These are phyloP conservation scores for Setipinna tenuifilis DNA, from an alignment of 2,797 vertebrate species.

Conservation along the genomic window DNA sequence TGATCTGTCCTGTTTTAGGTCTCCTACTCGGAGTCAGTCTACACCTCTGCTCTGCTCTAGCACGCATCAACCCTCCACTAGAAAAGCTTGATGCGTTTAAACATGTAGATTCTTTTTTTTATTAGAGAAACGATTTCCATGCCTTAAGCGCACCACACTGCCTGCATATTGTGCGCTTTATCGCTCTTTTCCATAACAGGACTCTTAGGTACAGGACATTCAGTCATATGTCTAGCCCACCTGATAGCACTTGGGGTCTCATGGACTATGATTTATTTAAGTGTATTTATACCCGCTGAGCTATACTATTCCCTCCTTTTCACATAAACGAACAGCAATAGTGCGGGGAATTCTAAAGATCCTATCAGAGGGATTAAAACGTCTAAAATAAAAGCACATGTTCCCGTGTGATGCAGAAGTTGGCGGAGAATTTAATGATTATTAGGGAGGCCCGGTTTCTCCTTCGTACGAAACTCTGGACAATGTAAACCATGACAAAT, in stretches of 20 bases:
- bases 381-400: conserved; percentile 48
- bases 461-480: conserved; percentile 57
- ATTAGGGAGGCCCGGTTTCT: conserved; percentile 60
- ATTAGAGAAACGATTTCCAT: background rate
- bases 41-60: conserved; percentile 2
- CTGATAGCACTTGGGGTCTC: conserved; percentile 16
- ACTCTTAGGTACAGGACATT: background rate
- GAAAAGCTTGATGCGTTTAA: background rate
- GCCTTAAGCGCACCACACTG: background rate
- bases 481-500: conserved; percentile 71
- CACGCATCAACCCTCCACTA: background rate
- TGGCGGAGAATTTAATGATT: conserved; percentile 67
- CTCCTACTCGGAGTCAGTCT: background rate
- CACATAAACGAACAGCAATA: conserved; percentile 35
- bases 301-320: conserved; percentile 30
- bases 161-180: background rate
- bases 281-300: background rate
- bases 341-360: conserved; percentile 19
- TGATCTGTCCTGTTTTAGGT: conserved; percentile 36
- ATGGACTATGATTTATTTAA: conserved; percentile 14
- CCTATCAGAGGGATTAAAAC: conserved; percentile 39
- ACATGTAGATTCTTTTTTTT: background rate
- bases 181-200: background rate
- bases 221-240: conserved; percentile 3
- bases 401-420: conserved; percentile 61